Evolutionary conservation across 2,888 invertebrate genomes (phyloP).

Genomic region (Mythimna loreyi): DNA sequence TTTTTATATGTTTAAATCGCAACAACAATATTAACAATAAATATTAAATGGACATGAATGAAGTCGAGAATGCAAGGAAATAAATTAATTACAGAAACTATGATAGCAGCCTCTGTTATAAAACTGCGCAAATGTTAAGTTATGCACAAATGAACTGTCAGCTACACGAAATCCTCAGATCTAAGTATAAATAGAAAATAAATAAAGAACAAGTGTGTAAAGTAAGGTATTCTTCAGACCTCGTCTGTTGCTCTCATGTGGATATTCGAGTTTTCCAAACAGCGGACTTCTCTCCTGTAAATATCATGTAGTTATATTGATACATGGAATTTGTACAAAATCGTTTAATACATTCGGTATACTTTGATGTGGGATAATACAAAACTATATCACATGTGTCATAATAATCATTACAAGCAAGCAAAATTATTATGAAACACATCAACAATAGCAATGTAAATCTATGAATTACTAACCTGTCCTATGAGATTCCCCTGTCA

Average conservation of each 20-base stretch:
- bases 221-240: constrained; percentile 64
- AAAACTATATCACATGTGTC: not conserved
- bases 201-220: constrained; percentile 72
- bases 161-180: constrained; percentile 83
- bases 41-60: constrained; percentile 39
- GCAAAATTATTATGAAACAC: constrained; percentile 16
- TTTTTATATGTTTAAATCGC: not conserved
- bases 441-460: constrained; percentile 11
- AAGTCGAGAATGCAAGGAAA: constrained; percentile 55
- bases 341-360: constrained; percentile 7
- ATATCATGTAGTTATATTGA: constrained; percentile 45
- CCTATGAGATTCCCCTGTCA: constrained; percentile 84
- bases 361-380: constrained; percentile 21
- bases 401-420: not conserved
- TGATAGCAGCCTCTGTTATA: constrained; percentile 62
- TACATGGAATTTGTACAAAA: constrained; percentile 33
- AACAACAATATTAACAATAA: constrained; percentile 8
- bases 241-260: constrained; percentile 81
- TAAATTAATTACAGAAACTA: constrained; percentile 62
- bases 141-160: constrained; percentile 68
- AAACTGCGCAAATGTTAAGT: constrained; percentile 43
- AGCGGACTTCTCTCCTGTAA: constrained; percentile 87
- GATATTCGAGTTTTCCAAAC: constrained; percentile 90
- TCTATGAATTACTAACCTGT: constrained; percentile 76
- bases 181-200: constrained; percentile 77